Evolutionary conservation across 53 echinoderm and acorn worm genomes (phyloP), one percentile per base, ranked within the genome.

Genomic region (Paelopatides confundens): DNA sequence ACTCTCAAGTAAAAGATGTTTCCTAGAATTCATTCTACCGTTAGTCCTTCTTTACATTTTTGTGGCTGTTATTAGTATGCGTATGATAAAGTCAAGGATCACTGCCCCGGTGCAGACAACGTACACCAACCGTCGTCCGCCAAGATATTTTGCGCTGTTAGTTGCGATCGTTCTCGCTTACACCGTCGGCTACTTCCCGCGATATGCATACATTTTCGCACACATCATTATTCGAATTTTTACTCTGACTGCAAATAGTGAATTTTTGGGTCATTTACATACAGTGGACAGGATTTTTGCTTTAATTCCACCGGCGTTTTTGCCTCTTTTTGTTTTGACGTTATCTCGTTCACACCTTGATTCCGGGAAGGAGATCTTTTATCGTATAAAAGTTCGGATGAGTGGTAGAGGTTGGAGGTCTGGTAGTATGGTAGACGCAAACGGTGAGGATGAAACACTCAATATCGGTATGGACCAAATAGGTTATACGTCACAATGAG

Each of bases 361-460:
- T 31, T 24, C 79, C 14, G 54, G 32, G 31, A 53, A 33, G 31
- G 79, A 79, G 33, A 33, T 79, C 24, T 30, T 53, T 53, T 48
- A 53, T 30, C 50, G 51, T 15, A 79, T 79, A 14, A 53, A 50
- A 30, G 54, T 79, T 28, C 43, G 52, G 12, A 31, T 79, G 32
- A 50, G 79, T 4, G 31, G 79, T 2, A 79, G 79, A 17, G 79
- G 79, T 24, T 79, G 79, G 79, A 23, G 79, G 21, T 33, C 79
- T 15, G 79, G 79, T 6, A 13, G 52, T 53, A 51, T 79, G 31
- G 21, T 26, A 15, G 79, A 79, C 13, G 51, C 32, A 15, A 53
- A 48, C 4, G 51, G 54, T 3, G 52, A 79, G 3, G 79, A 79
- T 13, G 79, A 79, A 48, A 11, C 79, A 14, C 31, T 50, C 1